Base-by-base conservation (phyloP, 2,888 invertebrate genomes). In the Eulithis prunata region DNA sequence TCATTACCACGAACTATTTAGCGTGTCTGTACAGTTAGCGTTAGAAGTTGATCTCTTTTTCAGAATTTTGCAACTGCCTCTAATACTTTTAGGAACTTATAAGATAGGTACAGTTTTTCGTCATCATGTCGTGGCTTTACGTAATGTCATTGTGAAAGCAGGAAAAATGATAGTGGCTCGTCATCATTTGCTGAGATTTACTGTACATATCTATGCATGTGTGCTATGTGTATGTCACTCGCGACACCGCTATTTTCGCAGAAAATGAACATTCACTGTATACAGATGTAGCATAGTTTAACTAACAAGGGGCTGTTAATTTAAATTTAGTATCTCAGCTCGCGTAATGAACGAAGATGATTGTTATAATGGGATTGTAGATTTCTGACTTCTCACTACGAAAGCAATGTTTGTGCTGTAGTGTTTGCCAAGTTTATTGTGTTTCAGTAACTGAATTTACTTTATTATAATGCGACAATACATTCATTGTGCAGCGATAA, bases 231-330 rank as follows among this genome's bases (percentile, higher is more conserved):
- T 60, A 51, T 56, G 61, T 61, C 68, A 68, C 64, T 46, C 68
- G 75, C 75, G 74, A 75, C 74, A 74, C 79, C 75, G 73, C 77
- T 78, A 82, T 84, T 87, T 84, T 82, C 85, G 7, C 41, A 82
- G 84, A 74, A 88, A 90, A 89, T 88, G 92, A 90, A 87, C 90
- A 88, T 88, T 85, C 85, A 86, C 85, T 87, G 78, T 83, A n/a
- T n/a, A 78, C 85, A 85, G 84, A 86, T 86, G 88, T 89, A 85
- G 81, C 69, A 81, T 88, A 91, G 90, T 91, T 89, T 77, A 81
- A 87, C 88, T 91, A 91, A 90, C 91, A 88, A 91, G 91, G 88
- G 89, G 87, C 81, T 91, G 89, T 92, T 93, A 91, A 93, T 93
- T 91, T 90, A 91, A 93, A 93, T 92, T 92, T 91, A 93, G 89